phyloP scores from a whole-genome alignment of 2,797 vertebrate species.

The Sebastes variabilis region DNA sequence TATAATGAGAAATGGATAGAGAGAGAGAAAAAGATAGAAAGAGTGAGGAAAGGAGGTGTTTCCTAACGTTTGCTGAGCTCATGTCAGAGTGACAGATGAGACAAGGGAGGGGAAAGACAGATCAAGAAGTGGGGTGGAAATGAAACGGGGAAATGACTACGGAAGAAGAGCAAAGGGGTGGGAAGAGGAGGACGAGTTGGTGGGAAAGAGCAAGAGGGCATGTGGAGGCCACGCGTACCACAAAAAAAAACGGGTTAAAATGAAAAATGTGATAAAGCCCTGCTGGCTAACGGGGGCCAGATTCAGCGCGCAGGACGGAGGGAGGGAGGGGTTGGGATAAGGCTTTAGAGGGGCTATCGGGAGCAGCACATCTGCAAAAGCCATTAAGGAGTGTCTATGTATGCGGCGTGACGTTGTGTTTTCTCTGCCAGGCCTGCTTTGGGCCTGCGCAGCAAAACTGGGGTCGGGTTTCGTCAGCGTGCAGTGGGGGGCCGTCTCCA shows the following conservation, averaged over 20 bases:
- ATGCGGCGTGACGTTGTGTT: constrained; percentile 75
- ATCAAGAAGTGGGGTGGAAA: constrained; percentile 12
- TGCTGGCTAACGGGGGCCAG: constrained; percentile 78
- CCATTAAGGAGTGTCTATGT: constrained; percentile 86
- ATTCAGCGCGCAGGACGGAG: constrained; percentile 46
- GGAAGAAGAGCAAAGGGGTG: constrained; percentile 13
- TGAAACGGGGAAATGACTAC: constrained; percentile 14
- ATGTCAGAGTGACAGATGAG: constrained; percentile 38
- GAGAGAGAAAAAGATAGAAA: background rate
- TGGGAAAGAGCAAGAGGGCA: constrained; percentile 57
- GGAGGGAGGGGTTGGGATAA: constrained; percentile 79
- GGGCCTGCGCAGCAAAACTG: constrained; percentile 92
- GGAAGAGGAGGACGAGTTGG: constrained; percentile 26
- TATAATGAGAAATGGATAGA: background rate
- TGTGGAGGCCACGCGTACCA: constrained; percentile 47
- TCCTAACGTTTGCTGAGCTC: constrained; percentile 34
- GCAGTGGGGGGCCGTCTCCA: constrained; percentile 95
- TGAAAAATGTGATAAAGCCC: constrained; percentile 80
- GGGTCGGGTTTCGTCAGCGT: constrained; percentile 95
- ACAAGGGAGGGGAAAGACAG: constrained; percentile 11
- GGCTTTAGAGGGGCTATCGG: constrained; percentile 68
- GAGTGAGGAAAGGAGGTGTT: constrained; percentile 5
- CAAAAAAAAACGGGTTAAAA: constrained; percentile 64
- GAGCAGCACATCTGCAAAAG: constrained; percentile 93
- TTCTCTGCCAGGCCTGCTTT: constrained; percentile 86